These are phyloP conservation scores for Nezara viridula DNA, from an alignment of 2,888 invertebrate genomes.

Conservation along the genomic window DNA sequence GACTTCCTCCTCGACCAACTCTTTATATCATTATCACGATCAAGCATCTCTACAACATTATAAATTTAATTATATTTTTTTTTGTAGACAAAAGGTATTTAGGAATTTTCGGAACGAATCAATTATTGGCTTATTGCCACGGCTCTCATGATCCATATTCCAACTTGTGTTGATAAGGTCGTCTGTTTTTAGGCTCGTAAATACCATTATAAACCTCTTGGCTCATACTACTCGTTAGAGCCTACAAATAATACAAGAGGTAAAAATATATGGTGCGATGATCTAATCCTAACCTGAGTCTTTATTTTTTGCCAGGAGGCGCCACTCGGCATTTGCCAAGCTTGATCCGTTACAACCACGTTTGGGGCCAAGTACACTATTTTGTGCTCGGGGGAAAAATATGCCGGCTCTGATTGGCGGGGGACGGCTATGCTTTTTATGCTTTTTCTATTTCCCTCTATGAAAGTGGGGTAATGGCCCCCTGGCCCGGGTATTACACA, in stretches of 20 bases:
- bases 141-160: background rate
- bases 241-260: constrained; percentile 16
- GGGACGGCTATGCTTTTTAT: background rate
- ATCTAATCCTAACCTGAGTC: constrained; percentile 5
- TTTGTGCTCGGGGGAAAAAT: background rate
- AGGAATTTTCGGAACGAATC: background rate
- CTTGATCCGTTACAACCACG: background rate
- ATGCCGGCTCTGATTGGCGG: background rate
- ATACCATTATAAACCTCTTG: background rate
- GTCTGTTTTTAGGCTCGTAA: background rate
- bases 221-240: background rate
- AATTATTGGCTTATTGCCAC: background rate
- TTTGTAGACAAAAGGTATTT: too few relatives aligned
- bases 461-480: background rate
- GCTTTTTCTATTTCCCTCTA: background rate
- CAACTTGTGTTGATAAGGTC: background rate
- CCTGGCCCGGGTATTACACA: background rate
- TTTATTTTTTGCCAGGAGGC: background rate
- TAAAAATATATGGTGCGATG: constrained; percentile 14
- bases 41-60: too few relatives aligned
- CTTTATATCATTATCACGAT: too few relatives aligned
- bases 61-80: too few relatives aligned
- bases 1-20: too few relatives aligned
- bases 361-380: background rate
- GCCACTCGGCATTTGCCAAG: constrained; percentile 19